phyloP scores from a whole-genome alignment of 2,888 invertebrate genomes.

The Lepidochrysops patricia region DNA sequence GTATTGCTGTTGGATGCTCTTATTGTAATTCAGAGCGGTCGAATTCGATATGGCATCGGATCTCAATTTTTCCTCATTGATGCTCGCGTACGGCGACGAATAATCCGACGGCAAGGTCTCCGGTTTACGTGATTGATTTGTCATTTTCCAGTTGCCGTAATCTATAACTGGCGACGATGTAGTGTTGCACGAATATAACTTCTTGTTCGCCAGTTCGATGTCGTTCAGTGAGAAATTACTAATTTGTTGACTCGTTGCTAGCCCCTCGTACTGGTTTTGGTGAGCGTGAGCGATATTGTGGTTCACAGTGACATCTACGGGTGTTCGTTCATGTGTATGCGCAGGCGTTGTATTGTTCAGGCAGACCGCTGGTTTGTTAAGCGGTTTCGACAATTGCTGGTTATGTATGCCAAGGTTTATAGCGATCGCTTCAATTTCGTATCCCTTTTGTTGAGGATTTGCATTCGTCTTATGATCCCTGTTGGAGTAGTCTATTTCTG shows the following conservation, averaged over 20 bases:
- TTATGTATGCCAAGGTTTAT: constrained; percentile 59
- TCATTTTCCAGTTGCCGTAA: constrained; percentile 62
- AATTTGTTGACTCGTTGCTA: constrained; percentile 41
- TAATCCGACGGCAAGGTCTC: constrained; percentile 57
- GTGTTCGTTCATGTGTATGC: constrained; percentile 45
- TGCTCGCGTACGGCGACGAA: constrained; percentile 44
- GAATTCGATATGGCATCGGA: constrained; percentile 33
- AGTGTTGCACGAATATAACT: constrained; percentile 48
- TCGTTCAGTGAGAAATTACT: constrained; percentile 59
- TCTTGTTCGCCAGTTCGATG: constrained; percentile 62
- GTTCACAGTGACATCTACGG: constrained; percentile 39
- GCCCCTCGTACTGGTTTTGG: constrained; percentile 52
- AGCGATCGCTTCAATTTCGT: constrained; percentile 58
- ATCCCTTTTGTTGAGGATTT: constrained; percentile 46
- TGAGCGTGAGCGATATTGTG: constrained; percentile 54
- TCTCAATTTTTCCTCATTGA: constrained; percentile 48
- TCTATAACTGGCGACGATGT: constrained; percentile 47
- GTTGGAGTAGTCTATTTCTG: constrained; percentile 34
- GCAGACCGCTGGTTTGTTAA: constrained; percentile 36
- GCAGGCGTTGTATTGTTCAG: constrained; percentile 46
- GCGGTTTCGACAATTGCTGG: constrained; percentile 44
- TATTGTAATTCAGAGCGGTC: constrained; percentile 50
- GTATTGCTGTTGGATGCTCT: constrained; percentile 52
- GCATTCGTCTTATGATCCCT: constrained; percentile 40
- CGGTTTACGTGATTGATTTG: constrained; percentile 50